A percentile compares a stretch with the other conserved stretches of the same genome.
These are phyloP conservation scores for Lytechinus variegatus DNA, from an alignment of 35 echinoderm and acorn worm species.

Conservation along the genomic window DNA sequence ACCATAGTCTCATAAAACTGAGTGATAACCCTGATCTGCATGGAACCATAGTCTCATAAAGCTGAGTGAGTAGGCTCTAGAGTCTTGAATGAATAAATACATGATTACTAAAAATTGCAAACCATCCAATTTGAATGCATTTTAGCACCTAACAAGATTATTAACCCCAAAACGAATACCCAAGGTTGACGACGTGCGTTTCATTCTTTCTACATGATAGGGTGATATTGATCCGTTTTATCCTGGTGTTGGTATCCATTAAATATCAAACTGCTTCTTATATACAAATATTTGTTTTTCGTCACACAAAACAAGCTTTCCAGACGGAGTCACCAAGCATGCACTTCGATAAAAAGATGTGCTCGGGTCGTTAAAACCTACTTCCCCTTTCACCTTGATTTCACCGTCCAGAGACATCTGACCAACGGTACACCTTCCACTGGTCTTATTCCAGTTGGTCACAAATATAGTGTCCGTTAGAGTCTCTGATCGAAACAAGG, in stretches of 20 bases:
- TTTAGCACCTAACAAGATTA: too few species aligned
- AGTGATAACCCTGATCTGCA: too few species aligned
- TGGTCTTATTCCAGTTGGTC: neutral
- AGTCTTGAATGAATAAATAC: too few species aligned
- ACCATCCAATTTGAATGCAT: too few species aligned
- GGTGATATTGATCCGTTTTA: too few species aligned
- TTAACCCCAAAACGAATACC: too few species aligned
- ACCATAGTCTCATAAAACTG: too few species aligned
- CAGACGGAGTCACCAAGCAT: neutral
- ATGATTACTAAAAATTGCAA: too few species aligned
- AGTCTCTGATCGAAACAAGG: neutral
- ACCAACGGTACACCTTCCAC: neutral
- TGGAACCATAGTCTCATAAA: too few species aligned
- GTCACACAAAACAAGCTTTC: slow-evolving; percentile 2
- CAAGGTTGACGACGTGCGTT: too few species aligned
- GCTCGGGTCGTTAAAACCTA: neutral
- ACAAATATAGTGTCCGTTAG: neutral
- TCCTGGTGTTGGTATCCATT: neutral
- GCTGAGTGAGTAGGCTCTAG: too few species aligned
- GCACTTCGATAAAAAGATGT: neutral
- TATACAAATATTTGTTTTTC: neutral
- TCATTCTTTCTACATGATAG: too few species aligned
- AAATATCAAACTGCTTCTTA: neutral
- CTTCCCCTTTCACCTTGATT: neutral
- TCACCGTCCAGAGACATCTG: neutral